A percentile compares a stretch with the other conserved stretches of the same genome.
phyloP scores from a whole-genome alignment of 2,113 vertebrate species.

The Catharus bicknelli region DNA sequence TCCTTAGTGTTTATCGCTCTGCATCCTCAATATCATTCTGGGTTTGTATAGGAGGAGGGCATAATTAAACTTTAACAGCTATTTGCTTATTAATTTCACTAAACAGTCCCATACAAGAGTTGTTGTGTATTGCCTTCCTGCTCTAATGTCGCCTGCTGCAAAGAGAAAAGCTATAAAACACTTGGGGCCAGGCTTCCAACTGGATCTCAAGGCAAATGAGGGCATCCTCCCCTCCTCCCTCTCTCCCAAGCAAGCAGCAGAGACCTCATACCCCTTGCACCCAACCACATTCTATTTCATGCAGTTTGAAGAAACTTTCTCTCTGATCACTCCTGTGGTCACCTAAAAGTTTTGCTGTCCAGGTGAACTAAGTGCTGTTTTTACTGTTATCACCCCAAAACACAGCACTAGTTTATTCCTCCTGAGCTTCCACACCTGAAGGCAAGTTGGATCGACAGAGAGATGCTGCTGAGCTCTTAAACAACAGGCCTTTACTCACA shows the following conservation, averaged over 20 bases:
- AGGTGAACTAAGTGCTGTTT: background rate
- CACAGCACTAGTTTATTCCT: background rate
- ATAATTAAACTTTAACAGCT: constrained; percentile 9
- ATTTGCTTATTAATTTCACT: constrained; percentile 5
- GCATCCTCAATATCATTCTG: background rate
- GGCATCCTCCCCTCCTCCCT: background rate
- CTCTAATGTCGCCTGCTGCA: background rate
- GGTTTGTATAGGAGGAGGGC: background rate
- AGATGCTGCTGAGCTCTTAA: background rate
- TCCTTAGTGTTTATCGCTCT: background rate
- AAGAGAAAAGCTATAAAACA: background rate
- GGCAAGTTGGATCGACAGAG: fast-evolving
- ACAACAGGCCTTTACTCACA: background rate
- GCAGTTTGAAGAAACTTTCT: fast-evolving
- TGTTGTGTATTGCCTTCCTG: background rate
- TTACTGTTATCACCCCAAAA: background rate
- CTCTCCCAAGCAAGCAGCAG: background rate
- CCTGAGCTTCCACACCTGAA: background rate
- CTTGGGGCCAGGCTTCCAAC: background rate
- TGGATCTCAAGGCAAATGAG: background rate
- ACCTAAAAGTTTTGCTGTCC: background rate
- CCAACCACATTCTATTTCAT: background rate
- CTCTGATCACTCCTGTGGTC: background rate
- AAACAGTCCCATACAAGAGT: background rate
- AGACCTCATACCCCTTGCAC: background rate